Percentiles rank a stretch among this genome's conserved stretches.
Conservation (phyloP, 2,888 invertebrate species). For the Leucoptera coffeella region DNA sequence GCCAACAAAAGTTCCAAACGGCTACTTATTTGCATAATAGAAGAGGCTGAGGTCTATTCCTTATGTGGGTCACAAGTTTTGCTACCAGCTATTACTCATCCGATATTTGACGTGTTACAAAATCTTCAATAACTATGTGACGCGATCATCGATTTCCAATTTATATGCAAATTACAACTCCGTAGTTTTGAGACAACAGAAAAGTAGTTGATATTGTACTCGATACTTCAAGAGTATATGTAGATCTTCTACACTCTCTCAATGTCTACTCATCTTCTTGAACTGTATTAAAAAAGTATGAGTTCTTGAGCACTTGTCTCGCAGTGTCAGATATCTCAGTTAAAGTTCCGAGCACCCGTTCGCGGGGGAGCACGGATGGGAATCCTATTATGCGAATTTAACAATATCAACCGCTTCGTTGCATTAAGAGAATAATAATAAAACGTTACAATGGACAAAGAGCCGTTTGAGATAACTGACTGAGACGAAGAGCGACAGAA, state of each 20-base stretch:
- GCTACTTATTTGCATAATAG: conserved; percentile 51
- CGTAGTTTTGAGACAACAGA: too few species aligned
- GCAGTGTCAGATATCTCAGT: conserved; percentile 26
- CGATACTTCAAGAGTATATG: too few species aligned
- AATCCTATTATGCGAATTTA: conserved; percentile 41
- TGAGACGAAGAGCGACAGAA: conserved; percentile 35
- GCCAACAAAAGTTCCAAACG: conserved; percentile 40
- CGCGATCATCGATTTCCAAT: conserved; percentile 51
- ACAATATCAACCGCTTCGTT: conserved; percentile 44
- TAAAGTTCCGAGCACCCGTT: conserved; percentile 42
- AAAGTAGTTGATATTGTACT: too few species aligned
- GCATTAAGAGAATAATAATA: conserved; percentile 45
- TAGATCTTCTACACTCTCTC: too few species aligned
- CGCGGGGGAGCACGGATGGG: conserved; percentile 33
- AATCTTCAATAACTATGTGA: conserved; percentile 31
- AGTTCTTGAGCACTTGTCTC: conserved; percentile 15
- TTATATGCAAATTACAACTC: conserved; percentile 56
- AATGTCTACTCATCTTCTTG: too few species aligned
- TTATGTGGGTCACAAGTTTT: conserved; percentile 48
- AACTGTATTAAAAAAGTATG: too few species aligned
- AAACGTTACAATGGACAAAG: conserved; percentile 49
- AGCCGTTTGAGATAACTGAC: conserved; percentile 45
- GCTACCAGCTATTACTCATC: conserved; percentile 46
- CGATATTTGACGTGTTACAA: conserved; percentile 47
- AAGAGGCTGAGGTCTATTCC: conserved; percentile 42